Conservation (phyloP, 2,113 vertebrate species). For the Cyprinodon brontotheroides region DNA sequence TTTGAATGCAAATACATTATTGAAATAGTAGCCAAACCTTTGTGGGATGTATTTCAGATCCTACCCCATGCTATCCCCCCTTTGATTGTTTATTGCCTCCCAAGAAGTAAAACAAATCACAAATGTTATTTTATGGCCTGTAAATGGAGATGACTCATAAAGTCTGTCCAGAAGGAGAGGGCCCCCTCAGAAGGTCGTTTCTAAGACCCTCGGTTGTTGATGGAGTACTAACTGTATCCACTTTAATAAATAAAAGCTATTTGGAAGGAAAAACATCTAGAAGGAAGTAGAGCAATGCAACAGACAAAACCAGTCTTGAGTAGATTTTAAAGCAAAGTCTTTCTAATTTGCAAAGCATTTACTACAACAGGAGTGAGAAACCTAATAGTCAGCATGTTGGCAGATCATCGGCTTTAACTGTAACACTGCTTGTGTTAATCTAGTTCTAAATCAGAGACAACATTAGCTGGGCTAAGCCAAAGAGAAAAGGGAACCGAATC, state of each 20-base stretch:
- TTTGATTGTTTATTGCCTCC: background rate
- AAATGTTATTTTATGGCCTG: background rate
- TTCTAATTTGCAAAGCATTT: too few relatives aligned
- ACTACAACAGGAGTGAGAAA: too few relatives aligned
- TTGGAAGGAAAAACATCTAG: background rate
- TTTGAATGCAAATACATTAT: background rate
- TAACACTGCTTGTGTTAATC: too few relatives aligned
- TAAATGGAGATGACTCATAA: background rate
- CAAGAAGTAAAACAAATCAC: background rate
- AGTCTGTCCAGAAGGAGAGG: background rate
- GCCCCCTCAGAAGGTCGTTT: background rate
- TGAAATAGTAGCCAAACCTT: too few relatives aligned
- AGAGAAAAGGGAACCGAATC: background rate
- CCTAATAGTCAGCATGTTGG: too few relatives aligned
- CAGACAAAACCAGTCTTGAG: background rate
- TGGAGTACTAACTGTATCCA: background rate
- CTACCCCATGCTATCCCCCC: background rate
- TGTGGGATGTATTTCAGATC: too few relatives aligned
- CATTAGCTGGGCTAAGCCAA: too few relatives aligned
- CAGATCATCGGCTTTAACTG: too few relatives aligned
- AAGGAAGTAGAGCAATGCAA: background rate
- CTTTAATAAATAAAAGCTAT: background rate
- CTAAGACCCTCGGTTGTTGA: background rate
- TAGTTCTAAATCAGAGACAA: too few relatives aligned
- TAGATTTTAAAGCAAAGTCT: background rate